Evolutionary conservation across 2,113 vertebrate genomes (phyloP).

Genomic region (Aix galericulata): DNA sequence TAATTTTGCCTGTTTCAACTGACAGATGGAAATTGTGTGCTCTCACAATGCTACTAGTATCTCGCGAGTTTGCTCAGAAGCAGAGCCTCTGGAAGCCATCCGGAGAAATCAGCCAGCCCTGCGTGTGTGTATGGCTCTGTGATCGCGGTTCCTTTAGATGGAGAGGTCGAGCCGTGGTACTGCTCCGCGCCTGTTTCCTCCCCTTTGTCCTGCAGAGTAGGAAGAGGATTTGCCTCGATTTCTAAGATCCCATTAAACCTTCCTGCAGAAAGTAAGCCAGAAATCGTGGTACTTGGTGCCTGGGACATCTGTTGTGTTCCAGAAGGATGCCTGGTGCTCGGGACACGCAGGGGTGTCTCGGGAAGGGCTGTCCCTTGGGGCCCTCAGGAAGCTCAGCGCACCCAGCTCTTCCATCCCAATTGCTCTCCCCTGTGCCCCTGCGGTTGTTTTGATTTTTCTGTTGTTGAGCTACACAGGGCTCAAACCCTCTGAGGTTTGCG

Average conservation of each 20-base stretch:
- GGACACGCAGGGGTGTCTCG: background rate
- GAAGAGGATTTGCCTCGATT: background rate
- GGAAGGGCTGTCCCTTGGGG: background rate
- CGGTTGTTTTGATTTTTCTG: background rate
- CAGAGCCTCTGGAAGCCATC: background rate
- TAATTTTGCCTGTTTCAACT: slow-evolving; percentile 16
- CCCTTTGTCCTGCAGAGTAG: background rate
- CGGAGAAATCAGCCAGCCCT: background rate
- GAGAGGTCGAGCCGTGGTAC: background rate
- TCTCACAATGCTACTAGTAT: background rate
- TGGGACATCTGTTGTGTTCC: background rate
- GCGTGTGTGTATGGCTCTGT: background rate
- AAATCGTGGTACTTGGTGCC: rapidly evolving
- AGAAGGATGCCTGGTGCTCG: background rate
- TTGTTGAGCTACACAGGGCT: background rate
- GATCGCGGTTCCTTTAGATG: background rate
- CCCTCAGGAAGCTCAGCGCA: rapidly evolving
- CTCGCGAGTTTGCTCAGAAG: background rate
- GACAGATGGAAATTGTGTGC: slow-evolving; percentile 60
- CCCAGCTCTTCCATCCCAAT: background rate
- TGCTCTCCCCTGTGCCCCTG: rapidly evolving
- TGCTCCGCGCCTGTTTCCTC: background rate
- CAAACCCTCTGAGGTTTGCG: background rate
- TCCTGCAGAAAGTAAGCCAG: background rate
- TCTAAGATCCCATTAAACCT: background rate